Percentiles rank a stretch among this genome's conserved stretches.
These are phyloP conservation scores for Sminthurides aquaticus DNA, from an alignment of 2,888 invertebrate species.

Conservation along the genomic window DNA sequence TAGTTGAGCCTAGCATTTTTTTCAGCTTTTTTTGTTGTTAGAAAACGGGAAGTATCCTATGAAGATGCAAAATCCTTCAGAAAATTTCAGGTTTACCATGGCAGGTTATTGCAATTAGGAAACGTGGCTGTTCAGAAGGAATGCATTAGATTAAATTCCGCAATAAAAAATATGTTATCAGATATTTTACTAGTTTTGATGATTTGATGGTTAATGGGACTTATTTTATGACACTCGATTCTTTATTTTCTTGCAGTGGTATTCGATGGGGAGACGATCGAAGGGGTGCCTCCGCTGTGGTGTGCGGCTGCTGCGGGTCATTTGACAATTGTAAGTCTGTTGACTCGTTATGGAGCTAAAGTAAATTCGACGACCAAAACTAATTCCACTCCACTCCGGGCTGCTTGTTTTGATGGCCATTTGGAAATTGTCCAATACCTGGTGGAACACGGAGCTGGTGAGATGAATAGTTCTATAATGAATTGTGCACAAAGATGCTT, in stretches of 20 bases:
- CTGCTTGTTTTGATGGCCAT: constrained; percentile 92
- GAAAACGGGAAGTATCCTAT: too few species aligned
- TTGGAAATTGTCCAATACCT: constrained; percentile 89
- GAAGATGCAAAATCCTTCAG: too few species aligned
- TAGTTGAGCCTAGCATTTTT: too few species aligned
- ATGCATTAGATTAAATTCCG: too few species aligned
- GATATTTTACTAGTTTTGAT: not conserved
- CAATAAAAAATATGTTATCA: not conserved
- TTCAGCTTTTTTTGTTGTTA: too few species aligned
- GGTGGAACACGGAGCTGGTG: constrained; percentile 79
- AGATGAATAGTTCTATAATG: too few species aligned
- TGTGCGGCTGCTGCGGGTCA: constrained; percentile 94
- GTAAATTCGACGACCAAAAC: constrained; percentile 92
- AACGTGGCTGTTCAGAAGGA: too few species aligned
- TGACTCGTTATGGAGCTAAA: constrained; percentile 76
- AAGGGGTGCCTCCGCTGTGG: constrained; percentile 93
- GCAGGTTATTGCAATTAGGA: too few species aligned
- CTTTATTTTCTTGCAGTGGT: constrained; percentile 58
- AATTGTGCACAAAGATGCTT: not conserved
- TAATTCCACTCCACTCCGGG: constrained; percentile 56
- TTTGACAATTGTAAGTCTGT: constrained; percentile 58
- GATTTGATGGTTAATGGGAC: too few species aligned
- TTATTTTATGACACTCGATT: too few species aligned
- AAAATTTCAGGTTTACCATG: too few species aligned
- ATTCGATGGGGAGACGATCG: constrained; percentile 95